Conservation (phyloP, 2,888 invertebrate species). For the Apodemia duryi region DNA sequence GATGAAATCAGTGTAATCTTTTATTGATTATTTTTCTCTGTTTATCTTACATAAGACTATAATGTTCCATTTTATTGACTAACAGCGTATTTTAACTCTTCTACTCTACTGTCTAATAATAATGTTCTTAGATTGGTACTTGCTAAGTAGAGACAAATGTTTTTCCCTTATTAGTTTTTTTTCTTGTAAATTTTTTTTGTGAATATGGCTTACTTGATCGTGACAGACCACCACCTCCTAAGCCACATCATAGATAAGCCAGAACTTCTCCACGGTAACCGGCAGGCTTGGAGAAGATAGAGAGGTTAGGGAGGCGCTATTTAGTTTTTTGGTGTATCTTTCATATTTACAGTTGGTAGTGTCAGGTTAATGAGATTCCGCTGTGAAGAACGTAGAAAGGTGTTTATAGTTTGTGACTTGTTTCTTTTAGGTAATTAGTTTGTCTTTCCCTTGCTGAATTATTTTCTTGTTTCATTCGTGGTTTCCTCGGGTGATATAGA, state of each 20-base stretch:
- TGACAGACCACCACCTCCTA: too few species aligned
- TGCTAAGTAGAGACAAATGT: slow-evolving; percentile 5
- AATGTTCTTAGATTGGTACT: slow-evolving; percentile 21
- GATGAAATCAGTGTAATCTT: slow-evolving; percentile 32
- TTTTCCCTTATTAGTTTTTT: slow-evolving; percentile 25
- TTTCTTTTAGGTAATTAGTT: slow-evolving; percentile 22
- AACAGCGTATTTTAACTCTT: slow-evolving; percentile 22
- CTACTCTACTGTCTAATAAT: slow-evolving; percentile 20
- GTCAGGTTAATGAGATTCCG: neutral
- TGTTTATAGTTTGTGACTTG: slow-evolving; percentile 24
- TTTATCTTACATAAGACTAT: slow-evolving; percentile 30
- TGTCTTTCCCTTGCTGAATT: neutral
- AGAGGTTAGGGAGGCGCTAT: neutral
- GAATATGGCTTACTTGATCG: slow-evolving; percentile 7
- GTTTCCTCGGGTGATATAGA: neutral
- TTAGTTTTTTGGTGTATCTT: neutral
- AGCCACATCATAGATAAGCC: too few species aligned
- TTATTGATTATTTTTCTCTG: slow-evolving; percentile 28
- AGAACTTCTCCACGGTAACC: slow-evolving; percentile 14
- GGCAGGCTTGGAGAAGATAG: neutral
- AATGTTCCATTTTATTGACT: slow-evolving; percentile 30
- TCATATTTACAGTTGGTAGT: neutral
- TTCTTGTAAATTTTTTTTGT: neutral
- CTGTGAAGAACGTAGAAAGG: slow-evolving; percentile 20
- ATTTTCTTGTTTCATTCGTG: neutral